Evolutionary conservation across 2,888 invertebrate species (phyloP).

Genomic region (Brenthis daphne): DNA sequence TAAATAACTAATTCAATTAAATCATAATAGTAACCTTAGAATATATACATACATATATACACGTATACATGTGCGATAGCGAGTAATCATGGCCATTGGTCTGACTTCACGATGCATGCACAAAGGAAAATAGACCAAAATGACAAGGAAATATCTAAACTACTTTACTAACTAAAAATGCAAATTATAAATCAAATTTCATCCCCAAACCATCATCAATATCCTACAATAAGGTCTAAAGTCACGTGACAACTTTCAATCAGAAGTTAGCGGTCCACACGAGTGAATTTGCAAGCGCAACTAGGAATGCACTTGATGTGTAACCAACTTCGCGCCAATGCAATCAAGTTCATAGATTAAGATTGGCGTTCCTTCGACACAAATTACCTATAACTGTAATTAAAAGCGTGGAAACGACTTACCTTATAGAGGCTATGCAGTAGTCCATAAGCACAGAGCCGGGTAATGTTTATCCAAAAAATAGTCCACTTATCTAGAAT

Average conservation of each 20-base stretch:
- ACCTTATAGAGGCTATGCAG: slow-evolving; percentile 61
- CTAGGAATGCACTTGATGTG: slow-evolving; percentile 68
- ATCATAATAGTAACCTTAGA: slow-evolving; percentile 34
- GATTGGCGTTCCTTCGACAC: slow-evolving; percentile 68
- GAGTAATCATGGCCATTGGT: slow-evolving; percentile 26
- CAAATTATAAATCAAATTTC: neutral
- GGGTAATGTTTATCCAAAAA: slow-evolving; percentile 40
- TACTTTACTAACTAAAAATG: slow-evolving; percentile 1
- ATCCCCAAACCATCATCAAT: slow-evolving; percentile 44
- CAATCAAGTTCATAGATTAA: slow-evolving; percentile 81
- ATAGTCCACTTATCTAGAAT: slow-evolving; percentile 65
- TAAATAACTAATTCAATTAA: slow-evolving; percentile 35
- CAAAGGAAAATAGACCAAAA: slow-evolving; percentile 31
- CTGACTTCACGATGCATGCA: slow-evolving; percentile 9
- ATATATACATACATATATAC: slow-evolving; percentile 19
- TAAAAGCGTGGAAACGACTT: slow-evolving; percentile 49
- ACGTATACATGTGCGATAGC: slow-evolving; percentile 21
- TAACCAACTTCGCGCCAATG: slow-evolving; percentile 60
- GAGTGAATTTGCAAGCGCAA: slow-evolving; percentile 63
- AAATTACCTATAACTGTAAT: slow-evolving; percentile 48
- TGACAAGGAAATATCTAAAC: slow-evolving; percentile 3
- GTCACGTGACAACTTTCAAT: slow-evolving; percentile 46
- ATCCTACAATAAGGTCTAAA: slow-evolving; percentile 38
- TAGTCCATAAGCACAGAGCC: slow-evolving; percentile 63
- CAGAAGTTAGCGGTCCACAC: slow-evolving; percentile 57